phyloP scores from a whole-genome alignment of 2,797 vertebrate genomes.

The Fundulus diaphanus region DNA sequence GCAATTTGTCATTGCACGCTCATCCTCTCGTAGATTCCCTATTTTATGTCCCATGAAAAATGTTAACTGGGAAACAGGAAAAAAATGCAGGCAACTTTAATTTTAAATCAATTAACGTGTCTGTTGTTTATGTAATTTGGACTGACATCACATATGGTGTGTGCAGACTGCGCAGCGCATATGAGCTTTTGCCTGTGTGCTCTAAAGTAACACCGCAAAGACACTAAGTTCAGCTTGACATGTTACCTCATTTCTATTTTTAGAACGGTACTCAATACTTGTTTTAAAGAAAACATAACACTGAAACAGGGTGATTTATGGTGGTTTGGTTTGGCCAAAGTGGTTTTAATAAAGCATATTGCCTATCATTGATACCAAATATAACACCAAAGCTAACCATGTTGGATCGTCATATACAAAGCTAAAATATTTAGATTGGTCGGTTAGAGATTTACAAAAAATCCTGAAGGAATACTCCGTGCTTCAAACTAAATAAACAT shows the following conservation, averaged over 20 bases:
- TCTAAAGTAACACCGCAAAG: background rate
- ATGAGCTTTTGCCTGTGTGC: background rate
- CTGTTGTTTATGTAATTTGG: background rate
- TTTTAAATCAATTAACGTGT: background rate
- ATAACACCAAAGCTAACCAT: background rate
- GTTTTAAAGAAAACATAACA: too few relatives aligned
- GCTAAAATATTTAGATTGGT: background rate
- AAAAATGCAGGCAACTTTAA: background rate
- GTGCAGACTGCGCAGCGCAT: too few relatives aligned
- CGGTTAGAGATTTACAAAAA: background rate
- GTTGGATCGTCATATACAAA: background rate
- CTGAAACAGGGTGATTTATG: background rate
- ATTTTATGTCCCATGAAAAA: slow-evolving; percentile 53
- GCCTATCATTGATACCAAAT: background rate
- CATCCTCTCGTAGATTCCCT: slow-evolving; percentile 43
- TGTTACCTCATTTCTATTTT: too few relatives aligned
- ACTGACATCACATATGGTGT: too few relatives aligned
- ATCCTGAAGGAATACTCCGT: background rate
- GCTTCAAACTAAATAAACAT: background rate
- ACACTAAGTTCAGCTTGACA: background rate
- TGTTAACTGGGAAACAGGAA: slow-evolving; percentile 16
- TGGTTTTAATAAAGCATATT: background rate
- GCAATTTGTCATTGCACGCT: slow-evolving; percentile 38
- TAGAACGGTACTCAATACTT: too few relatives aligned
- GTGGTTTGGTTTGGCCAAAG: background rate